Conservation (phyloP, 2,113 vertebrate genomes). For the Etheostoma spectabile region DNA sequence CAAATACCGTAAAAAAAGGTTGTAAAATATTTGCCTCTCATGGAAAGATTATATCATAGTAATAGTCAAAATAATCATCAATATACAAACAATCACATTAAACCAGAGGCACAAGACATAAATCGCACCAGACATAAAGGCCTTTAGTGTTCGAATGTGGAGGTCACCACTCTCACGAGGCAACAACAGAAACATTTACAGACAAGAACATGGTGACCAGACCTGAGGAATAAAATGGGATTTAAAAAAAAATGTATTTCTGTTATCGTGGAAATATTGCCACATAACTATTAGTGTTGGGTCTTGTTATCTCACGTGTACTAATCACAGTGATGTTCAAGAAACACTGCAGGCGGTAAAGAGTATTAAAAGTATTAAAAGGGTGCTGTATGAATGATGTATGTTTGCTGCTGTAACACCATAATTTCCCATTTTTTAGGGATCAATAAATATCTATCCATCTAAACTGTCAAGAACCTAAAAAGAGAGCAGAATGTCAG, state of each 20-base stretch:
- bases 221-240: slow-evolving; percentile 28
- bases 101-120: background rate
- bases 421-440: too few relatives aligned
- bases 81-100: background rate
- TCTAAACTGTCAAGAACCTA: too few relatives aligned
- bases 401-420: too few relatives aligned
- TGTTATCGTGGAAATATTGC: background rate
- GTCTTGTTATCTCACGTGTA: too few relatives aligned
- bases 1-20: slow-evolving; percentile 38
- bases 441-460: too few relatives aligned
- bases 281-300: too few relatives aligned
- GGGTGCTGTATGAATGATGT: too few relatives aligned
- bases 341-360: too few relatives aligned
- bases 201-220: background rate
- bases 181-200: background rate
- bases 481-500: background rate
- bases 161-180: slow-evolving; percentile 1
- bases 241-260: background rate
- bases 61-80: background rate
- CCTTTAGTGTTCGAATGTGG: slow-evolving; percentile 1
- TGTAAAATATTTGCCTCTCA: background rate
- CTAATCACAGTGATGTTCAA: too few relatives aligned
- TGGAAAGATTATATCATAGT: background rate
- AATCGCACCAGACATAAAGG: slow-evolving; percentile 17
- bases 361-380: background rate